phyloP scores from a whole-genome alignment of 2,113 vertebrate genomes.

The Rhynchopsitta pachyrhyncha region DNA sequence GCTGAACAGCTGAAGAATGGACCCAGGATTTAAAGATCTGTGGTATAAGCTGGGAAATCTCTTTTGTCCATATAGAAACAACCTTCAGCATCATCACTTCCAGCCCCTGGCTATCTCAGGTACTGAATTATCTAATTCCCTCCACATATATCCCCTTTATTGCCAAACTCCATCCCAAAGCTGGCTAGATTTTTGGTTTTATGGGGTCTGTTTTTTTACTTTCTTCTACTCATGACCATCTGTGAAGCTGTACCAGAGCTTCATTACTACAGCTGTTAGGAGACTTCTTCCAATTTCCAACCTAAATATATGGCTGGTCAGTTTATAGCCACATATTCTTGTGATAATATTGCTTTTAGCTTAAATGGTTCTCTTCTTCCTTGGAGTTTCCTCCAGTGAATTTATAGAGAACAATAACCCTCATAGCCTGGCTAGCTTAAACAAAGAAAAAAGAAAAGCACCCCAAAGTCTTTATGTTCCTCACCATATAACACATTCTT shows the following conservation, averaged over 20 bases:
- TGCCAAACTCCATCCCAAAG: neutral
- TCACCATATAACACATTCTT: neutral
- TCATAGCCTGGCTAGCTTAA: neutral
- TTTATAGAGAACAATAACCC: neutral
- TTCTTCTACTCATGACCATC: neutral
- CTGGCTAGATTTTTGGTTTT: neutral
- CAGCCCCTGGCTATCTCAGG: neutral
- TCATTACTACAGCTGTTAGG: neutral
- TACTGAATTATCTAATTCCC: neutral
- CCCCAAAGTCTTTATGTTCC: neutral
- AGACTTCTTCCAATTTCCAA: neutral
- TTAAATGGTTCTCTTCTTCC: neutral
- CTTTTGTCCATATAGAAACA: neutral
- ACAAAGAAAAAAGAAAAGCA: neutral
- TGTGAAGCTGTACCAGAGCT: neutral
- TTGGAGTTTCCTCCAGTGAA: neutral
- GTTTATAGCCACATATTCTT: conserved; percentile 1
- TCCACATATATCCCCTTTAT: neutral
- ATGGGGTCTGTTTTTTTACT: neutral
- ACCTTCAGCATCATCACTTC: neutral
- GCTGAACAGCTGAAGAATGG: neutral
- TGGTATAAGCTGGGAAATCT: neutral
- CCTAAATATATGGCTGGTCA: conserved; percentile 11
- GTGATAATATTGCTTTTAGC: conserved; percentile 38
- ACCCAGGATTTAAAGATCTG: neutral